Base-by-base conservation (phyloP, 2,888 invertebrate genomes). In the Torymus auratus region DNA sequence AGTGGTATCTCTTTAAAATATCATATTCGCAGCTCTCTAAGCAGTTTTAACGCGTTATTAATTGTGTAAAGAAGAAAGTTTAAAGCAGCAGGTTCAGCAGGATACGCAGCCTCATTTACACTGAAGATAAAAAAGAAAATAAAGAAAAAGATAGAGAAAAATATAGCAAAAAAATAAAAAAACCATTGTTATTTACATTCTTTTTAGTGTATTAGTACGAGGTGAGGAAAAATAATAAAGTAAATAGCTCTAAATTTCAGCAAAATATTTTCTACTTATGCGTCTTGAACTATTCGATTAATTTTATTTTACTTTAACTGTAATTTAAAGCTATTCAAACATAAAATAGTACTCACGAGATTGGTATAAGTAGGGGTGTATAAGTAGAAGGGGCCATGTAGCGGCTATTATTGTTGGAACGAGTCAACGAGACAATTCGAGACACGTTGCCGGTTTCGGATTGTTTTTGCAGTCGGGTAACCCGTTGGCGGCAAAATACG, bases 81-180 rank as follows among this genome's bases (percentile, higher is more conserved):
- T 78, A 69, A 80, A 82, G 83, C 81, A 81, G 81, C 78, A 79
- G 79, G 62, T 64, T 77, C 83, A 81, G 81, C 83, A 83, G 83
- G 81, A 83, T 83, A 83, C 81, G 81, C 80, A 83, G 83, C 83
- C 83, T 82, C 83, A 41, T 58, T 77, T 71, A 17, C 61, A 78
- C 78, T 82, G 53, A 75, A 80, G 65, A 70, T 53, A 74, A 82
- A 81, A 65, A 60, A 41, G 64, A 71, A 55, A 71, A 72, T 14
- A 28, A 80, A 64, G 56, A 64, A 62, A 80, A 61, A 64, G 17
- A 60, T 17, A 72, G 28, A 41, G 1, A 53, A n/a, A 28, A 74
- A 73, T 55, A 56, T 20, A 70, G 74, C 72, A 75, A 50, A 64
- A 64, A 64, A 52, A 14, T 2, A 23, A 70, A 72, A 72, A 13